Percentiles rank a stretch among this genome's conserved stretches.
Evolutionary conservation across 2,888 invertebrate genomes (phyloP).

Genomic region (Tetheella fluctuosa): DNA sequence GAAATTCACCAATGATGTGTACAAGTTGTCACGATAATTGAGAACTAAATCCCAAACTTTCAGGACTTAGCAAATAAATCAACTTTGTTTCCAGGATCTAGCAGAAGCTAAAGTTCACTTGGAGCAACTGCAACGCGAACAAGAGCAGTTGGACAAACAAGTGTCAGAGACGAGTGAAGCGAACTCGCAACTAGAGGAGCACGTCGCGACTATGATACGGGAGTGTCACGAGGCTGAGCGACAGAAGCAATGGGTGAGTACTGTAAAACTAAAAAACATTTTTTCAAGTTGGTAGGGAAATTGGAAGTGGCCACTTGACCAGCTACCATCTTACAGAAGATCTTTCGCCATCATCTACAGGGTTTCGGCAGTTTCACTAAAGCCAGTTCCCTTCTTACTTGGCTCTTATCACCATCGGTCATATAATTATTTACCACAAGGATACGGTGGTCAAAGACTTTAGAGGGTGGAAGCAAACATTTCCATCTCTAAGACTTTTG

Average conservation of each 20-base stretch:
- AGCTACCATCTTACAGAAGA: no score
- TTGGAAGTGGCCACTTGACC: no score
- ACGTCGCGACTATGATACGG: slow-evolving; percentile 61
- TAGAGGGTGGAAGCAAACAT: no score
- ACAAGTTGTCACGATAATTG: not conserved
- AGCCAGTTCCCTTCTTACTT: no score
- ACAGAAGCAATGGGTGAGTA: slow-evolving; percentile 71
- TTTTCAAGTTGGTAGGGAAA: not conserved
- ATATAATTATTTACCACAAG: no score
- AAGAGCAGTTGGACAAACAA: slow-evolving; percentile 59
- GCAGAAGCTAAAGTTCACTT: slow-evolving; percentile 57
- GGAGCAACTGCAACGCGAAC: slow-evolving; percentile 59
- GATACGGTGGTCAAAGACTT: no score
- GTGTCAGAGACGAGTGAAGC: slow-evolving; percentile 48
- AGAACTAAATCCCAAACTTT: not conserved
- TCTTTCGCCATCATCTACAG: no score
- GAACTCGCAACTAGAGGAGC: slow-evolving; percentile 68
- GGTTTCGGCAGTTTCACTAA: no score
- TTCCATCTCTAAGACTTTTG: no score
- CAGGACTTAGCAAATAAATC: not conserved
- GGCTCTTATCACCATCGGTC: no score
- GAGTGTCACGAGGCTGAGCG: slow-evolving; percentile 64
- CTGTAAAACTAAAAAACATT: not conserved
- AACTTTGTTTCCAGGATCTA: slow-evolving; percentile 53
- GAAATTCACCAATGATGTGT: no score